Percentiles rank a stretch among this genome's conserved stretches.
Evolutionary conservation across 2,113 vertebrate species (phyloP).

Genomic region (Platycercus adscitus): DNA sequence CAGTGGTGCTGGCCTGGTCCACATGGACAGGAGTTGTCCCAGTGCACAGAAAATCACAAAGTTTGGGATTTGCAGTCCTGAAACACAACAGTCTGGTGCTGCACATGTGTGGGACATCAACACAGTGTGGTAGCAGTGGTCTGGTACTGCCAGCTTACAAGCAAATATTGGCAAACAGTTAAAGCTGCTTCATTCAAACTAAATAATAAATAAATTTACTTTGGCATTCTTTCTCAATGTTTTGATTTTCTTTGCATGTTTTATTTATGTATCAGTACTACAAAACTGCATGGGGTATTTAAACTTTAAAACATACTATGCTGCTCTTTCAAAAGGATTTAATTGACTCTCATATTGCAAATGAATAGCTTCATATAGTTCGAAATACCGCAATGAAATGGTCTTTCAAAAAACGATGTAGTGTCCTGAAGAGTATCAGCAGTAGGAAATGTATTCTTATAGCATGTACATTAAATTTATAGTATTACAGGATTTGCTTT

Average conservation of each 20-base stretch:
- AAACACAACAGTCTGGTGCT: neutral
- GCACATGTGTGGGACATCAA: neutral
- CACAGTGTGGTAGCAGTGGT: accelerated
- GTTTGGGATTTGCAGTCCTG: neutral
- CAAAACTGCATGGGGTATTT: neutral
- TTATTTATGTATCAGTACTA: neutral
- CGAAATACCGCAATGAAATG: slow-evolving; percentile 21
- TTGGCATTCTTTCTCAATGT: neutral
- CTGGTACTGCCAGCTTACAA: neutral
- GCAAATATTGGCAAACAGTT: neutral
- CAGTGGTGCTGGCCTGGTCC: neutral
- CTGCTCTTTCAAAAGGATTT: slow-evolving; percentile 18
- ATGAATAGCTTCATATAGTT: slow-evolving; percentile 47
- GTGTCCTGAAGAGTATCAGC: neutral
- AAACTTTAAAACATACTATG: slow-evolving; percentile 33
- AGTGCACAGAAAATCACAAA: accelerated
- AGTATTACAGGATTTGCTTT: neutral
- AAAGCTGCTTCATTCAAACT: neutral
- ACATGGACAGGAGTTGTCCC: neutral
- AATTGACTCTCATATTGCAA: slow-evolving; percentile 19
- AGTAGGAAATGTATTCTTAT: slow-evolving; percentile 23
- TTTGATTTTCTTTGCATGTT: neutral
- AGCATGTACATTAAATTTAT: neutral
- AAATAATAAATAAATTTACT: neutral
- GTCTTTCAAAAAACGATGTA: neutral